Base-by-base conservation (phyloP, 2,888 invertebrate genomes). In the Apodemia hepburni region DNA sequence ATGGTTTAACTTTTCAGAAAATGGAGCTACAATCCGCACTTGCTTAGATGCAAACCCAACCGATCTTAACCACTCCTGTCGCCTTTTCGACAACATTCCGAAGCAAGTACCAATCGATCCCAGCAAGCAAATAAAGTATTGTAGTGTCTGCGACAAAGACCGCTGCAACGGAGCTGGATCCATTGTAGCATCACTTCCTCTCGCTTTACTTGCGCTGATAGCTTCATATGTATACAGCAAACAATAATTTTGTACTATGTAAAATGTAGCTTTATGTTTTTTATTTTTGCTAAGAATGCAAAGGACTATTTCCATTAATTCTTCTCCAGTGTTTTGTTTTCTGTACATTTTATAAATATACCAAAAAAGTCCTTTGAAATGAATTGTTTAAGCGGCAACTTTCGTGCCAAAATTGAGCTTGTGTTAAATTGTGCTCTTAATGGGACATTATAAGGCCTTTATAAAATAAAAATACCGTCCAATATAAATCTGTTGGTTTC, bases 101-200 rank as follows among this genome's bases (percentile, higher is more conserved):
- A 77, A 74, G 22, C 9, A 63, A n/a, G 17, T 65, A 22, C 67
- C 70, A 3, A 65, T 65, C 5, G 70, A 75, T 22, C 73, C 75
- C 27, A 63, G 64, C 67, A 79, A 70, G 71, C 78, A 71, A 65
- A 76, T 90, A 70, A 82, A 79, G 64, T 69, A 77, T 68, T 91
- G 90, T 82, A 76, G 76, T 64, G 81, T 89, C 54, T 93, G 93
- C 73, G 83, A 89, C 73, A 85, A 82, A 65, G 93, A 93, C 65
- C 84, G 78, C 62, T 93, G 93, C 80, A 93, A 93, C 70, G 84
- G 82, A 33, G 87, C 87, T 62, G 81, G 80, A 11, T 75, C 87
- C n/a, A 68, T 82, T 29, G 69, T 78, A 8, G 76, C 82, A 64
- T 87, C 89, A 6, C 67, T 86, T 61, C 85, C 89, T 12, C 74